Evolutionary conservation across 2,797 vertebrate genomes (phyloP).

Genomic region (Onychomys arenicola): DNA sequence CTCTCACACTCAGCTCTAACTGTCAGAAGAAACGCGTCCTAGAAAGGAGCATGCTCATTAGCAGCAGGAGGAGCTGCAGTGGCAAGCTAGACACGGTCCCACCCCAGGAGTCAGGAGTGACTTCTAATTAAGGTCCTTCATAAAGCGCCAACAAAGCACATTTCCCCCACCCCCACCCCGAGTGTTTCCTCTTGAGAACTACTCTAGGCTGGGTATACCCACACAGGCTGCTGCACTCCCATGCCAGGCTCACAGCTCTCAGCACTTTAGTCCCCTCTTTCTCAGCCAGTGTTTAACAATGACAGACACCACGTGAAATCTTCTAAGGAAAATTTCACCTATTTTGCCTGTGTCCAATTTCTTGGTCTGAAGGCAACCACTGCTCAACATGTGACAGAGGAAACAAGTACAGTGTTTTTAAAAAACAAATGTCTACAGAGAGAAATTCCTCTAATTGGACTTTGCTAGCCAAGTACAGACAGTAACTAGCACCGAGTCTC

Average conservation of each 20-base stretch:
- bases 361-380: constrained; percentile 45
- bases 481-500: constrained; percentile 54
- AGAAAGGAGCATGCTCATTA: constrained; percentile 71
- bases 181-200: constrained; percentile 57
- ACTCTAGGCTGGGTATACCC: constrained; percentile 26
- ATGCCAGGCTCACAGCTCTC: not conserved
- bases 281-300: not conserved
- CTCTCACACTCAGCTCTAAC: constrained; percentile 56
- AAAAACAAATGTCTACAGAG: constrained; percentile 56
- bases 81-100: constrained; percentile 58
- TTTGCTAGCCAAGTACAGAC: constrained; percentile 49
- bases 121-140: constrained; percentile 68
- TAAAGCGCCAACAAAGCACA: constrained; percentile 57
- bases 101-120: constrained; percentile 64
- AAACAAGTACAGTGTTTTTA: constrained; percentile 54
- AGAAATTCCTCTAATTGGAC: constrained; percentile 68
- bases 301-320: constrained; percentile 9
- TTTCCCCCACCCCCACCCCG: constrained; percentile 57
- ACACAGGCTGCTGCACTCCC: not conserved
- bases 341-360: constrained; percentile 9
- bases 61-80: constrained; percentile 56
- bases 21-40: constrained; percentile 28
- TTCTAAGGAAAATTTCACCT: constrained; percentile 41
- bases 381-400: constrained; percentile 52
- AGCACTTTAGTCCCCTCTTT: not conserved